Evolutionary conservation across 2,888 invertebrate genomes (phyloP).

Genomic region (Halictus quadricinctus): DNA sequence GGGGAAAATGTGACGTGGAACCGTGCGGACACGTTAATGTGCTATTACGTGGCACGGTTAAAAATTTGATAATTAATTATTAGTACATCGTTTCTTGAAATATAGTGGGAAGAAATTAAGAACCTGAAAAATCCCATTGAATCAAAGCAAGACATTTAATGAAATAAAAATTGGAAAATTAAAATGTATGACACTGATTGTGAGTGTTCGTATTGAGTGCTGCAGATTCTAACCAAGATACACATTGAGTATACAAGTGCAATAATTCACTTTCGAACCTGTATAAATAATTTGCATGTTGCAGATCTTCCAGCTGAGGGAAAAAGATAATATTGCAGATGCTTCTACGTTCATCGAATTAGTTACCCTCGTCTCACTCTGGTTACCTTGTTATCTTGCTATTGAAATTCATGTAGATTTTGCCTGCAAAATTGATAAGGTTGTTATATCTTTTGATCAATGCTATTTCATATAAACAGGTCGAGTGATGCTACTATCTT

Average conservation of each 20-base stretch:
- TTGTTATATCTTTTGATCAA: not conserved
- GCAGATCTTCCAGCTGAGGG: not conserved
- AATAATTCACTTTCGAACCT: not conserved
- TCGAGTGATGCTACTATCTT: not conserved
- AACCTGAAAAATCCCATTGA: not conserved
- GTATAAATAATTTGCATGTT: not conserved
- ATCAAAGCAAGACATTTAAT: not conserved
- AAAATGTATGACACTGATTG: not conserved
- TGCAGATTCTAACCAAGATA: not conserved
- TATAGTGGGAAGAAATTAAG: too few species aligned
- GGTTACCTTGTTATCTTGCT: not conserved
- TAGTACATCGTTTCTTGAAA: too few species aligned
- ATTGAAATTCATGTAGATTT: not conserved
- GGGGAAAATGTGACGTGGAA: constrained; percentile 1
- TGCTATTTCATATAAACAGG: not conserved
- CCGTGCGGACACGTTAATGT: constrained; percentile 27
- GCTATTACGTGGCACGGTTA: too few species aligned
- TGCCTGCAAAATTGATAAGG: not conserved
- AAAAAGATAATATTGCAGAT: not conserved
- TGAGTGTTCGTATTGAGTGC: too few species aligned
- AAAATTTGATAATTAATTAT: too few species aligned
- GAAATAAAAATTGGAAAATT: not conserved
- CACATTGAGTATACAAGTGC: too few species aligned
- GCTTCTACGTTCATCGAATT: not conserved
- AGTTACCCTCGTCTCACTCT: not conserved